Base-by-base conservation (phyloP, 30 jellyfish, hydroid and myxozoan genomes). In the Clytia hemisphaerica region DNA sequence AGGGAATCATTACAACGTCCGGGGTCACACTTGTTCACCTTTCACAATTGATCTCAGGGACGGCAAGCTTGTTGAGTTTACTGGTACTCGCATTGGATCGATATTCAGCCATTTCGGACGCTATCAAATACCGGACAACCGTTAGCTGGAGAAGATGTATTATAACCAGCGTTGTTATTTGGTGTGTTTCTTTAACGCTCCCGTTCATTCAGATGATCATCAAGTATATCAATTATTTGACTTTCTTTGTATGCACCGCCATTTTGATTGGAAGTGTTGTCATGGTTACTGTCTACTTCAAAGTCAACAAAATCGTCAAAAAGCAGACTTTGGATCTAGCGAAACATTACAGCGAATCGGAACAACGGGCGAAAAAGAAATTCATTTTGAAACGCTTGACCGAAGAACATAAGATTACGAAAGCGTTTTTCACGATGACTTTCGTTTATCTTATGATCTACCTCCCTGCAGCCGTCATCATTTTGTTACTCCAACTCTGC, bases 391-490 rank as follows among this genome's bases (percentile, higher is more conserved):
- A 79, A 38, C 82, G 80, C 2, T 58, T 76, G 21, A 63, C 66
- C 6, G 51, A 68, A n/a, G 95, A 83, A 54, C 75, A 76, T 82
- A 76, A 75, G 54, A 83, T 83, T 22, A 83, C 92, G 42, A 59
- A 87, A 22, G 92, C 92, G 7, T 83, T 83, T 49, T 73, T 83
- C 24, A 66, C 55, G 32, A 70, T 83, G 31, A 72, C 76, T 24
- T 86, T 83, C 26, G 67, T 76, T 6, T 83, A 75, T 42, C 34
- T 76, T 45, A 46, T 67, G 58, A 67, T 85, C 24, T 83, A 83
- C 73, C 47, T 76, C 24, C 95, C 95, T 2, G 95, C 92, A 25
- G 76, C 78, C 35, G 71, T 76, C 25, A 75, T 83, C 83, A 83
- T 83, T 27, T 83, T 75, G 87, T 46, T 76, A 19, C 72, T 83